Evolutionary conservation across 2,888 invertebrate species (phyloP), one percentile per base, ranked within the genome.

Genomic region (Meteorus colon): DNA sequence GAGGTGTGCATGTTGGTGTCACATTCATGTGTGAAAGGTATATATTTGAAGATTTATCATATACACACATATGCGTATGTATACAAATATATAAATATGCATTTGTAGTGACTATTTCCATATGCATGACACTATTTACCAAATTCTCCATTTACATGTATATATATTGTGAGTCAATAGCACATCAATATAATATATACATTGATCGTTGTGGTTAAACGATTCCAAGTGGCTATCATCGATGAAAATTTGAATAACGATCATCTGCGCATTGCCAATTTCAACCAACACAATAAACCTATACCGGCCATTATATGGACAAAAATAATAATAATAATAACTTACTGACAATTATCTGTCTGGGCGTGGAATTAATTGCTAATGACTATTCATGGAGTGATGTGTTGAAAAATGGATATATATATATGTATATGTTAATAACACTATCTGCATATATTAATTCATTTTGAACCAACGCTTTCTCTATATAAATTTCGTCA

Each of bases 11-110:
- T 66, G 27, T 73, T 62, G 34, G 70, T 66, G 60, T 29, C 70
- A 62, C 55, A 19, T 48, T 48, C 45, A 73, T 62, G 31, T 34
- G 69, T 73, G 65, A 48, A 66, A 77, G 73, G 37, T 29, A 65
- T 72, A 41, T 19, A 63, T 62, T 19, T 59, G 34, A n/a, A 55
- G 41, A 62, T 37, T 19, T 66, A 34, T 55, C 29, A 69, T n/a
- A n/a, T 60, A 45, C 12, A 72, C 16, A 1, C 16, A 41, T 63
- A 45, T 29, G 67, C 66, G 31, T 19, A 48, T 72, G 62, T 29
- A 63, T 55, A 16, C 65, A 24, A 24, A 37, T 60, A 55, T 34
- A 14, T 63, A 19, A 6, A 60, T 71, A 59, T 41, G 34, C 34
- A 55, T 62, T 19, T 37, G 51, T 31, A 41, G 60, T 34, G 31